These are phyloP conservation scores for Lottia scabra DNA, from an alignment of 2,888 invertebrate species.

Conservation along the genomic window DNA sequence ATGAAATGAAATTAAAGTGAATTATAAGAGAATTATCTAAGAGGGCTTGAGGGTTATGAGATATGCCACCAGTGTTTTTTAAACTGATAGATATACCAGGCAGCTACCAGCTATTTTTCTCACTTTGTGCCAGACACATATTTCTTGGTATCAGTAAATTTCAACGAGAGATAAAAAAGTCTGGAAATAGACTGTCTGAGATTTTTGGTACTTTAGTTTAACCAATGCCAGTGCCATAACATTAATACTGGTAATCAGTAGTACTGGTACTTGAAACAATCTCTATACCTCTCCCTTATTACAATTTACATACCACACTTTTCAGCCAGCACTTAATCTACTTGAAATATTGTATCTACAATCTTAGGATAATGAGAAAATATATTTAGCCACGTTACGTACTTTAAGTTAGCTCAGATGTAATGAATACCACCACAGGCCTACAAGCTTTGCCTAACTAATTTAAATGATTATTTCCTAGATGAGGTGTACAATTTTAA, in stretches of 20 bases:
- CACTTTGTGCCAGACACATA: not conserved
- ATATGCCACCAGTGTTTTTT: too few species aligned
- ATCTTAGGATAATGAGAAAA: not conserved
- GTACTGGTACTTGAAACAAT: too few species aligned
- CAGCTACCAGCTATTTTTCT: not conserved
- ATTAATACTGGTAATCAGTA: not conserved
- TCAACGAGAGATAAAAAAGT: not conserved
- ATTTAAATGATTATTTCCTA: too few species aligned
- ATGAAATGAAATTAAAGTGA: too few species aligned
- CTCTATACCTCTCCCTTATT: too few species aligned
- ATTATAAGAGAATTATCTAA: too few species aligned
- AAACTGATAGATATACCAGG: not conserved
- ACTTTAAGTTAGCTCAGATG: too few species aligned
- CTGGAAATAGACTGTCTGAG: conserved; percentile 4
- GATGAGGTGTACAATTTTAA: too few species aligned
- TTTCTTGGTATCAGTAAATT: not conserved
- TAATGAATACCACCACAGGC: too few species aligned
- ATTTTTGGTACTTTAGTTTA: not conserved
- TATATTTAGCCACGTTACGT: too few species aligned
- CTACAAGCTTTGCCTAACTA: too few species aligned
- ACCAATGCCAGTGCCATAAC: not conserved
- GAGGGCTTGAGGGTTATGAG: too few species aligned
- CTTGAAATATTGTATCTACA: not conserved
- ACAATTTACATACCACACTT: not conserved
- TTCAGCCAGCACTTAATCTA: not conserved